Percentiles rank a stretch among this genome's conserved stretches.
Conservation (phyloP, 2,888 invertebrate species). For the Pyrocoelia pectoralis region DNA sequence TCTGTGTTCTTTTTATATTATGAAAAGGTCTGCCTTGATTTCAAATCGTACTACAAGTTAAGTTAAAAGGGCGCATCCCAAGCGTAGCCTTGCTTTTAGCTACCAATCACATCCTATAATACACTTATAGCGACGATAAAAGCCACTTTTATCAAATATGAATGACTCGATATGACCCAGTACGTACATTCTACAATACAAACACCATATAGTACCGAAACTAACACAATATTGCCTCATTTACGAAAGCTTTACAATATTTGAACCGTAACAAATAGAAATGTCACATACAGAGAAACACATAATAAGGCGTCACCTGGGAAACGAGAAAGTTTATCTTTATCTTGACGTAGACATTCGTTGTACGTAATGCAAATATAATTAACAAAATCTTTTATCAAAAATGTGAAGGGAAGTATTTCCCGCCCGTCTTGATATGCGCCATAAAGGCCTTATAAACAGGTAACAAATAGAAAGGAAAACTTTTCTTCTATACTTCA, state of each 20-base stretch:
- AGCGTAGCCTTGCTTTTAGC: conserved; percentile 49
- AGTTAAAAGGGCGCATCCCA: conserved; percentile 47
- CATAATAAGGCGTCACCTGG: conserved; percentile 18
- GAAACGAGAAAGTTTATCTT: conserved; percentile 4
- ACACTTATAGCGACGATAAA: conserved; percentile 48
- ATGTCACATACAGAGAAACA: conserved; percentile 27
- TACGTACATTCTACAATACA: conserved; percentile 30
- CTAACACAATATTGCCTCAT: conserved; percentile 20
- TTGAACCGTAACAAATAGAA: conserved; percentile 26
- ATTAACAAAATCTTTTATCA: conserved; percentile 2
- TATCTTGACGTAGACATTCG: conserved; percentile 8
- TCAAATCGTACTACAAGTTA: conserved; percentile 22
- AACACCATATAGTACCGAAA: conserved; percentile 12
- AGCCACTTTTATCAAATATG: conserved; percentile 51
- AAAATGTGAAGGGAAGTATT: neutral
- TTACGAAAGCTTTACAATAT: conserved; percentile 20
- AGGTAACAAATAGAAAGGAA: no score
- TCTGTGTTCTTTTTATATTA: neutral
- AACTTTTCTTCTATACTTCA: no score
- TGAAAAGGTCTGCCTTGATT: conserved; percentile 7
- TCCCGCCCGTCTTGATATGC: no score
- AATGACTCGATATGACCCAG: conserved; percentile 45
- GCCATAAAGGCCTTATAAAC: no score
- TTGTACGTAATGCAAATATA: conserved; percentile 2
- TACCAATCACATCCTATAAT: conserved; percentile 51